phyloP scores from a whole-genome alignment of 2,113 vertebrate genomes.

The Pterocles gutturalis region DNA sequence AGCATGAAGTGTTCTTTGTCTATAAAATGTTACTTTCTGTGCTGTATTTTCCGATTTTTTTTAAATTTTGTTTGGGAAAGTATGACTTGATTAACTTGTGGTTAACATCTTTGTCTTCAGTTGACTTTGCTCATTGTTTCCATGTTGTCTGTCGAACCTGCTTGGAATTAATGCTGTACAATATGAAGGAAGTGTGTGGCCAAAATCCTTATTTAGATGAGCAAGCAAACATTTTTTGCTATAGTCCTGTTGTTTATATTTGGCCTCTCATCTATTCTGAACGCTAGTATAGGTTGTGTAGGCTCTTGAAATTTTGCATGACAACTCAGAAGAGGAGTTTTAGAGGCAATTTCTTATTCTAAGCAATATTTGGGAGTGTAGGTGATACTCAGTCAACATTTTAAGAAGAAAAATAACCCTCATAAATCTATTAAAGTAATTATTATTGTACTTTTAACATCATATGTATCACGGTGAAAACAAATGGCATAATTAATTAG shows the following conservation, averaged over 20 bases:
- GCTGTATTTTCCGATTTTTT: neutral
- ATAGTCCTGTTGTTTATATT: neutral
- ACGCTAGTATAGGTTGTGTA: neutral
- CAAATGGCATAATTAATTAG: neutral
- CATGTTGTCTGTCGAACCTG: neutral
- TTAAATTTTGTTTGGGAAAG: neutral
- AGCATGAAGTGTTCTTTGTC: neutral
- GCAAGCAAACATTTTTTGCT: neutral
- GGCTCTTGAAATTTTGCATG: neutral
- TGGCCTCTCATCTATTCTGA: neutral
- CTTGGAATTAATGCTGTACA: neutral
- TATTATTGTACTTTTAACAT: neutral
- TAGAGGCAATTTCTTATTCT: neutral
- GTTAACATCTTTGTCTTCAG: neutral
- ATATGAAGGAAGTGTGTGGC: neutral
- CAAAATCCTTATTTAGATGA: neutral
- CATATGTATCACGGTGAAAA: neutral
- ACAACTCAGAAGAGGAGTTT: neutral
- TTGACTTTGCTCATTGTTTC: neutral
- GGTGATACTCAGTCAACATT: neutral
- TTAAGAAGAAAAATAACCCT: neutral
- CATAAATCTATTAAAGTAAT: neutral
- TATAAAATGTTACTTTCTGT: neutral
- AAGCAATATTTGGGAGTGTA: neutral
- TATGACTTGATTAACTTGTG: neutral